Percentiles rank a stretch among this genome's conserved stretches.
Evolutionary conservation across 2,113 vertebrate genomes (phyloP).

Genomic region (Bambusicola thoracicus): DNA sequence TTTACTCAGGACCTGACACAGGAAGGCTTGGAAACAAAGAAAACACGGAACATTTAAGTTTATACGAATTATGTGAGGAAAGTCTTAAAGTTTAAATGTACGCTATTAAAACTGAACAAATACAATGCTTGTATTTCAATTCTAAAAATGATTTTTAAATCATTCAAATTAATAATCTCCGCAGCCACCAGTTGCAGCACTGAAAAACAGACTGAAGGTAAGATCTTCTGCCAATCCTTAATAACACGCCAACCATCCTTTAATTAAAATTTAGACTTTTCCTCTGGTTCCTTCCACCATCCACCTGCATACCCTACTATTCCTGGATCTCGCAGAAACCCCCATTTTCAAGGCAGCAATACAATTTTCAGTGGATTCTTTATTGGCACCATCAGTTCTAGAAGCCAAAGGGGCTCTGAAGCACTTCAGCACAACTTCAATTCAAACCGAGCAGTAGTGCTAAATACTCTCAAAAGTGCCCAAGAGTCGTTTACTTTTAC

Average conservation of each 20-base stretch:
- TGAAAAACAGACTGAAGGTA: accelerated
- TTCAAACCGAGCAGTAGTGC: background rate
- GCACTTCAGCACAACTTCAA: background rate
- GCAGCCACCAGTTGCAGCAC: background rate
- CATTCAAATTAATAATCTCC: background rate
- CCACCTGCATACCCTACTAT: background rate
- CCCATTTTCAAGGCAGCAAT: background rate
- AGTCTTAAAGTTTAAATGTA: background rate
- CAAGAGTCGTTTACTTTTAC: background rate
- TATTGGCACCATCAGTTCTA: accelerated
- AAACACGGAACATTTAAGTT: accelerated
- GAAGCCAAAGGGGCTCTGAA: background rate
- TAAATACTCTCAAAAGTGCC: no score
- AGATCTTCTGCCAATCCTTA: background rate
- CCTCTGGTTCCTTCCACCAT: background rate
- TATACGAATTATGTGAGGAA: background rate
- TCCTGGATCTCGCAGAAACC: background rate
- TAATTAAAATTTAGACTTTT: background rate
- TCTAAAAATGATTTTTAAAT: background rate
- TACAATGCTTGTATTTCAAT: background rate
- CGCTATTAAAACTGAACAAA: background rate
- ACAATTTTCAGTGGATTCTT: background rate
- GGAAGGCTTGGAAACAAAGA: background rate
- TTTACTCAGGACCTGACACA: background rate
- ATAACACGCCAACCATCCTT: background rate